Conservation (phyloP, 2,113 vertebrate genomes). For the Centrocercus urophasianus region DNA sequence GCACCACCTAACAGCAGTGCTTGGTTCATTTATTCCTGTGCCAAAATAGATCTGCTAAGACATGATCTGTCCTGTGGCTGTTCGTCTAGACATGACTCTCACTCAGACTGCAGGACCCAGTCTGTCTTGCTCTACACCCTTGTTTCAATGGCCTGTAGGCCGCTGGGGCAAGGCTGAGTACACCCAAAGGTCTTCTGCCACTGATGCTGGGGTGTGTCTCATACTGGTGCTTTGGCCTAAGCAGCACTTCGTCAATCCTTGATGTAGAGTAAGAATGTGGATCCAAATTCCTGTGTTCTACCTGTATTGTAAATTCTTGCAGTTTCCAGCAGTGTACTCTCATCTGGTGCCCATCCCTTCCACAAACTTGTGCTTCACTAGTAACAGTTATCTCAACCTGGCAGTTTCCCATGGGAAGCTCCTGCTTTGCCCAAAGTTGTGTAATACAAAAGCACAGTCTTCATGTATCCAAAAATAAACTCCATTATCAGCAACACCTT, state of each 20-base stretch:
- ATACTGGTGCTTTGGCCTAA: not conserved
- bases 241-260: not conserved
- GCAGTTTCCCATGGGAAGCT: not conserved
- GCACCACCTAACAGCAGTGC: not conserved
- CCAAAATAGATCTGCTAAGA: not conserved
- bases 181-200: not conserved
- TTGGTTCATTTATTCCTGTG: not conserved
- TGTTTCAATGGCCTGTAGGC: not conserved
- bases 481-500: not conserved
- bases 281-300: rapidly evolving
- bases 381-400: not conserved
- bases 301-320: not conserved
- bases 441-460: not conserved
- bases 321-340: rapidly evolving
- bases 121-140: not conserved
- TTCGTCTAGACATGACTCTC: not conserved
- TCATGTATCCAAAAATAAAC: not conserved
- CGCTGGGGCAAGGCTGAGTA: rapidly evolving
- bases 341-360: not conserved
- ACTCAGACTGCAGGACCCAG: not conserved
- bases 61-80: not conserved
- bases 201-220: rapidly evolving
- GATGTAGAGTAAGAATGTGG: not conserved
- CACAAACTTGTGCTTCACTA: rapidly evolving
- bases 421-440: not conserved